A percentile compares a stretch with the other conserved stretches of the same genome.
These are phyloP conservation scores for Dreissena polymorpha DNA, from an alignment of 1,140 invertebrate genomes.

Conservation along the genomic window DNA sequence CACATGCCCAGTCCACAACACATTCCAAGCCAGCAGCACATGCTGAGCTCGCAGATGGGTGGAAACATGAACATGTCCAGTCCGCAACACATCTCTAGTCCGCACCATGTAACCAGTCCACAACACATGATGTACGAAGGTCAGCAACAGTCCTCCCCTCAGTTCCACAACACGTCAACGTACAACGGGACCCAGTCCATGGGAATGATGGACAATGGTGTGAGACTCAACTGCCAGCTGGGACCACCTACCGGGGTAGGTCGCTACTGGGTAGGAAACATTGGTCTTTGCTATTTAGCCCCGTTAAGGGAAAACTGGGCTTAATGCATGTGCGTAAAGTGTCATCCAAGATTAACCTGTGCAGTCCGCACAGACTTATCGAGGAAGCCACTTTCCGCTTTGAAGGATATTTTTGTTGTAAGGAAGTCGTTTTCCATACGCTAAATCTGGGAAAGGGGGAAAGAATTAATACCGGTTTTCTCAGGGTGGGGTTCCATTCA, in stretches of 20 bases:
- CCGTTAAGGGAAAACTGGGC: too few species aligned
- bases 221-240: conserved; percentile 28
- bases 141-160: background rate
- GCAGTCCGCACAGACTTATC: too few species aligned
- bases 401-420: too few species aligned
- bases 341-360: too few species aligned
- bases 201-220: conserved; percentile 44
- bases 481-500: too few species aligned
- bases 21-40: conserved; percentile 40
- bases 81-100: conserved; percentile 46
- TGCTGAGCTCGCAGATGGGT: background rate
- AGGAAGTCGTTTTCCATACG: too few species aligned
- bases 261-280: background rate
- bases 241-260: conserved; percentile 35
- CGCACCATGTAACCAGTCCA: conserved; percentile 35
- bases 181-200: conserved; percentile 33
- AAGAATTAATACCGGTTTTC: too few species aligned
- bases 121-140: conserved; percentile 24
- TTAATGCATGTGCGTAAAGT: too few species aligned
- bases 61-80: conserved; percentile 23
- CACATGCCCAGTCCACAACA: conserved; percentile 39
- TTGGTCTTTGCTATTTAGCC: background rate
- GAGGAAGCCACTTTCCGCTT: too few species aligned
- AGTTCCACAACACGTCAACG: conserved; percentile 34
- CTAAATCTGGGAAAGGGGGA: too few species aligned